These are phyloP conservation scores for Petroica traversi DNA, from an alignment of 2,113 vertebrate genomes.

Conservation along the genomic window DNA sequence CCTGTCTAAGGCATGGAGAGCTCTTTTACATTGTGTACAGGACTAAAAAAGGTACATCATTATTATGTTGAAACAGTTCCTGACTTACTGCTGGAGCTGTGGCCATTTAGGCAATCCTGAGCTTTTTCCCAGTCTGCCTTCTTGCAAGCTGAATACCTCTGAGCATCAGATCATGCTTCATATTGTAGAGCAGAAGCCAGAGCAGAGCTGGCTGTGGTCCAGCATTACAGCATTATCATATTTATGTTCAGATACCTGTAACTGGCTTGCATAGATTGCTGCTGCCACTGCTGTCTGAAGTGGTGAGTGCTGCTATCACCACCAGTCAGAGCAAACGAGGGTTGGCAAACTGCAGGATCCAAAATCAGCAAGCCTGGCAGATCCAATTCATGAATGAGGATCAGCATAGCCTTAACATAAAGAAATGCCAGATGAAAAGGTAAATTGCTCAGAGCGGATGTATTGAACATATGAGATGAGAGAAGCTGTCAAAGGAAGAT, in stretches of 20 bases:
- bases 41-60: neutral
- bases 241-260: neutral
- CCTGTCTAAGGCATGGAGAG: neutral
- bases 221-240: neutral
- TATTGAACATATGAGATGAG: neutral
- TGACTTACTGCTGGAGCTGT: neutral
- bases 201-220: constrained; percentile 3
- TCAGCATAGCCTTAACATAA: constrained; percentile 9
- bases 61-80: neutral
- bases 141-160: neutral
- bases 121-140: neutral
- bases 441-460: neutral
- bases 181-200: neutral
- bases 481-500: constrained; percentile 23
- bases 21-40: neutral
- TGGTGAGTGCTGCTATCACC: neutral
- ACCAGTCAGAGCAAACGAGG: neutral
- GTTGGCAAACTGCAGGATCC: neutral
- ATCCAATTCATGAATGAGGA: neutral
- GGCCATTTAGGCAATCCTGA: neutral
- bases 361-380: neutral
- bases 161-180: neutral
- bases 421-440: constrained; percentile 25
- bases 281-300: constrained; percentile 6
- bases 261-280: neutral